phyloP scores from a whole-genome alignment of 2,888 invertebrate species.

The Drosophila longiperda region DNA sequence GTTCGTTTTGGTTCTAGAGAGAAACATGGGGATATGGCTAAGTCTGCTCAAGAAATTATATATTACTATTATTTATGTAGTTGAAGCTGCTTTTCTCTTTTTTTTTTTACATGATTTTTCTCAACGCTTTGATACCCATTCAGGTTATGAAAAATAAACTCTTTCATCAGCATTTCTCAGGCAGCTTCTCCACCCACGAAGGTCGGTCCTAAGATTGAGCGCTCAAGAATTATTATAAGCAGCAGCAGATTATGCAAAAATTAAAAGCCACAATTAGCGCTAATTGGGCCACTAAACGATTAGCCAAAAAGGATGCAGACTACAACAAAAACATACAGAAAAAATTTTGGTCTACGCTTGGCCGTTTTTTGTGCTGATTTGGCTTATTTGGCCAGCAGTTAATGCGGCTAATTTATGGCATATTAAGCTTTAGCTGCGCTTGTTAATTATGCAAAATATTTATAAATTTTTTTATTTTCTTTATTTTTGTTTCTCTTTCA shows the following conservation, averaged over 20 bases:
- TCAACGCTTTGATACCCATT: not conserved
- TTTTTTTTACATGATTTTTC: not conserved
- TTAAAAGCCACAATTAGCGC: conserved; percentile 56
- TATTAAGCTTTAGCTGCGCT: conserved; percentile 8
- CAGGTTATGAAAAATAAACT: not conserved
- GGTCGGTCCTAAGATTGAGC: conserved; percentile 30
- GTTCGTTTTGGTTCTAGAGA: too few species aligned
- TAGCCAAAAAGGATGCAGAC: conserved; percentile 27
- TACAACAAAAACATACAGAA: not conserved
- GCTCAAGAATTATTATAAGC: conserved; percentile 1
- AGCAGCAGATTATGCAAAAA: conserved; percentile 60
- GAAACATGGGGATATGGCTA: too few species aligned
- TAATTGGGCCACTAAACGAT: conserved; percentile 67
- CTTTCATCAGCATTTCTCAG: not conserved
- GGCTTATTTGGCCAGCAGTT: conserved; percentile 42
- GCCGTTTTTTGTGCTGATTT: conserved; percentile 65
- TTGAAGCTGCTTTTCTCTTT: not conserved
- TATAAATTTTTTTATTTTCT: conserved; percentile 29
- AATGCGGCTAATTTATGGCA: conserved; percentile 38
- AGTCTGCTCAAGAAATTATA: not conserved
- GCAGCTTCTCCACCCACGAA: not conserved
- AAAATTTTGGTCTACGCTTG: conserved; percentile 20
- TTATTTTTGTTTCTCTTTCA: conserved; percentile 50
- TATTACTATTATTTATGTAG: too few species aligned
- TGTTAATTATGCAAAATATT: conserved; percentile 55